Percentiles rank a stretch among this genome's conserved stretches.
phyloP scores from a whole-genome alignment of 2,113 vertebrate species.

The Casuarius casuarius region DNA sequence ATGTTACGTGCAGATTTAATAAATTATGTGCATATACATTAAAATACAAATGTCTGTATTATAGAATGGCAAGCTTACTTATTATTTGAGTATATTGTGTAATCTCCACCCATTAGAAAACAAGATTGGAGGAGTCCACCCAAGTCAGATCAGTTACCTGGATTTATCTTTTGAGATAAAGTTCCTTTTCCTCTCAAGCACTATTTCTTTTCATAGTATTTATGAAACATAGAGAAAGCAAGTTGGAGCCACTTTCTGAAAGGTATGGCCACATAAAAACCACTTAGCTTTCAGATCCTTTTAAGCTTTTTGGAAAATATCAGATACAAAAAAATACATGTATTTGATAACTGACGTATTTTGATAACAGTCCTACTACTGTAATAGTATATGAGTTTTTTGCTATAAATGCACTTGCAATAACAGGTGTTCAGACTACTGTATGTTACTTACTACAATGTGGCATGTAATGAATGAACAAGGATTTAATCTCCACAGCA shows the following conservation, averaged over 20 bases:
- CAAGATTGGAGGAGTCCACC: not conserved
- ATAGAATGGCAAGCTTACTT: not conserved
- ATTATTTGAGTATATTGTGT: not conserved
- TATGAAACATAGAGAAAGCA: not conserved
- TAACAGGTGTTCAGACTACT: not conserved
- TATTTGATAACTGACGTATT: not conserved
- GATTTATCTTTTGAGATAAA: not conserved
- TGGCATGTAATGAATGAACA: not conserved
- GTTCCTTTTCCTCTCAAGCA: not conserved
- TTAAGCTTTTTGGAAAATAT: not conserved
- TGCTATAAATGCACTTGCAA: not conserved
- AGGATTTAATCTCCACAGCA: not conserved
- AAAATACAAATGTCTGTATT: not conserved
- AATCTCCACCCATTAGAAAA: not conserved
- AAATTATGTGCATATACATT: not conserved
- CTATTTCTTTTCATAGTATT: not conserved
- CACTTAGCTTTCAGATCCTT: not conserved
- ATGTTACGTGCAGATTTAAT: fast-evolving
- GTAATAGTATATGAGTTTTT: not conserved
- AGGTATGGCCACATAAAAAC: not conserved
- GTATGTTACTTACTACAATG: not conserved
- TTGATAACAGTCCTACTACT: not conserved
- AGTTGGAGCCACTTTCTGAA: not conserved
- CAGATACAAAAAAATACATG: not conserved
- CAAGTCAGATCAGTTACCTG: not conserved